Conservation (phyloP, 2,797 vertebrate genomes). For the Mergus octosetaceus region DNA sequence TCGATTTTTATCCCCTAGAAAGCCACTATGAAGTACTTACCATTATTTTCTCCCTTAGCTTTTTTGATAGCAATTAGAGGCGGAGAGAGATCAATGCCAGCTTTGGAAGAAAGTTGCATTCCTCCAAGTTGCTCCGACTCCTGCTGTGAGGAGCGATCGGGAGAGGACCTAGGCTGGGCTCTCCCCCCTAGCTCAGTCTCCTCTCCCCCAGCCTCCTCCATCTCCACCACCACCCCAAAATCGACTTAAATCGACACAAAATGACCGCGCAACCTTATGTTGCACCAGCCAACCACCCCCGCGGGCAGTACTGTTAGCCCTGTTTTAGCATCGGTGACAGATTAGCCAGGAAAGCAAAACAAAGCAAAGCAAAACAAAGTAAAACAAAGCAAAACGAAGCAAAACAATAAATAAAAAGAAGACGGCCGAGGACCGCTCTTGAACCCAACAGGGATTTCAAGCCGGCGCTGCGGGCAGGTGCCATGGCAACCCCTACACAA, state of each 20-base stretch:
- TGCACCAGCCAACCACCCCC: neutral
- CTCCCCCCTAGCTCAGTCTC: neutral
- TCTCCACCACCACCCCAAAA: neutral
- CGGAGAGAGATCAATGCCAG: neutral
- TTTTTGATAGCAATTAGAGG: constrained; percentile 48
- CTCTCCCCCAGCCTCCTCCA: constrained; percentile 9
- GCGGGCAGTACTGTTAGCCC: neutral
- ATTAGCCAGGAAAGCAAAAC: neutral
- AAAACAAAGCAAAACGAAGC: too few relatives aligned
- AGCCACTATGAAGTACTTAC: neutral
- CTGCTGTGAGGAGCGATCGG: neutral
- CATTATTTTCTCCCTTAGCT: constrained; percentile 32
- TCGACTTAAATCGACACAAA: neutral
- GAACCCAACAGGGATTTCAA: neutral
- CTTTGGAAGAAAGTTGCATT: neutral
- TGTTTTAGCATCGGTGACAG: neutral
- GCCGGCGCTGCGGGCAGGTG: neutral
- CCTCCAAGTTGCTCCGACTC: neutral
- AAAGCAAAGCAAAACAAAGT: too few relatives aligned
- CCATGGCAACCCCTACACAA: neutral
- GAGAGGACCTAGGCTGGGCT: neutral
- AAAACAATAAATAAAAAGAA: too few relatives aligned
- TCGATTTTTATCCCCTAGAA: neutral
- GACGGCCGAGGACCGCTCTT: too few relatives aligned
- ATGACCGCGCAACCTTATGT: fast-evolving